A percentile compares a stretch with the other conserved stretches of the same genome.
These are phyloP conservation scores for Ditylenchus dipsaci DNA, from an alignment of 1,140 invertebrate genomes.

Conservation along the genomic window DNA sequence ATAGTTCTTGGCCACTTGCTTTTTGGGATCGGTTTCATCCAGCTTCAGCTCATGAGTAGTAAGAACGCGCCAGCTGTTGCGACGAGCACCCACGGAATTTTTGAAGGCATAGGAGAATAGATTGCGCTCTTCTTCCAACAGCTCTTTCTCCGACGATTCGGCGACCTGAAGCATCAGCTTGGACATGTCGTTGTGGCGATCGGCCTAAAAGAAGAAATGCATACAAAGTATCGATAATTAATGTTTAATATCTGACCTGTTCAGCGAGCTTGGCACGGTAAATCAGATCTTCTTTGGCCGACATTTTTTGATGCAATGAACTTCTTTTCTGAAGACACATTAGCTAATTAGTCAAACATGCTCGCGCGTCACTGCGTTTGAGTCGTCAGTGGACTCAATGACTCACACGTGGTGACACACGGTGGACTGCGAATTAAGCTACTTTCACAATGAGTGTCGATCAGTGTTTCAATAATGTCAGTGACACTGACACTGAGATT, in stretches of 20 bases:
- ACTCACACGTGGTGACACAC: too few relatives aligned
- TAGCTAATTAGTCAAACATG: too few relatives aligned
- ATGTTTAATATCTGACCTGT: constrained; percentile 74
- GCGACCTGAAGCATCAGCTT: constrained; percentile 95
- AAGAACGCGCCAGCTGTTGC: constrained; percentile 96
- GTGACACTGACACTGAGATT: too few relatives aligned
- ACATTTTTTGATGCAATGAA: neutral
- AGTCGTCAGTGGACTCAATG: too few relatives aligned
- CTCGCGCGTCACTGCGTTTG: too few relatives aligned
- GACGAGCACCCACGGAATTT: constrained; percentile 93
- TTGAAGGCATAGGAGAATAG: constrained; percentile 96
- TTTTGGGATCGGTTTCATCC: constrained; percentile 98
- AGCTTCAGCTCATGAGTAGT: constrained; percentile 97
- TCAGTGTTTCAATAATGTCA: too few relatives aligned
- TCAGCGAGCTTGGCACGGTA: constrained; percentile 98
- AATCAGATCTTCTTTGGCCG: constrained; percentile 93
- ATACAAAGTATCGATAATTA: constrained; percentile 64
- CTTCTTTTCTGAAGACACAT: too few relatives aligned
- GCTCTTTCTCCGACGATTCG: constrained; percentile 82
- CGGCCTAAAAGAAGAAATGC: constrained; percentile 50
- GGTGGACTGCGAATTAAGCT: too few relatives aligned
- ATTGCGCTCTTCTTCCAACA: constrained; percentile 91
- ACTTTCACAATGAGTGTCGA: too few relatives aligned
- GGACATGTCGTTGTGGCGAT: constrained; percentile 65
- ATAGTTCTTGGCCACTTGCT: constrained; percentile 97